Evolutionary conservation across 2,113 vertebrate genomes (phyloP), one percentile per base, ranked within the genome.

Genomic region (Malurus melanocephalus): DNA sequence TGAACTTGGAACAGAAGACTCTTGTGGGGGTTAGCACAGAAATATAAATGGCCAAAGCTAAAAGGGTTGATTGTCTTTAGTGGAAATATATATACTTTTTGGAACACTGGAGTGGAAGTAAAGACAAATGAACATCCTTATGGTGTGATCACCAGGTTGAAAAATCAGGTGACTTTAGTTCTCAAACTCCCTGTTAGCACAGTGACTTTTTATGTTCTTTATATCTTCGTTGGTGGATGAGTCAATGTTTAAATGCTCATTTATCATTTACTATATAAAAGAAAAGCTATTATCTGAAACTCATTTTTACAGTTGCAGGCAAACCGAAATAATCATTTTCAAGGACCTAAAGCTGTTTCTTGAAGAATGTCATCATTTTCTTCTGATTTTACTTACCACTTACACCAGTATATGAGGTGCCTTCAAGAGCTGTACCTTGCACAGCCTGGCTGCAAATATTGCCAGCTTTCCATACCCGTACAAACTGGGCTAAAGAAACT

Each of bases 251-350:
- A 97, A 97, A 96, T 96, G 92, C 84, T 96, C 97, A 94, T 97
- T 97, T 94, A 96, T 97, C 97, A 97, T 95, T 97, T 96, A 96
- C 97, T 94, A 96, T 97, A 97, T 97, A 96, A 97, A 98, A 97
- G 97, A 97, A 97, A 98, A 97, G 95, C 97, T 97, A 97, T 97
- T 97, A 97, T 95, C 96, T 96, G 95, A 97, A 97, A 97, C 94
- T 97, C 96, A 97, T 96, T 97, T 97, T 97, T 97, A 97, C 92
- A 96, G 96, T 97, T 96, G 90, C 92, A 96, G 96, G 97, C 95
- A 97, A 97, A 97, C 96, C 12, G 93, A 97, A 97, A 97, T 97
- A 97, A 97, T 97, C 74, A 96, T 97, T 98, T 97, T 97, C 96
- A 97, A 97, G 96, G 97, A 97, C 97, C 96, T 97, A 97, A 96